Percentiles rank a stretch among this genome's conserved stretches.
phyloP scores from a whole-genome alignment of 2,888 invertebrate genomes.

The Caradrina kadenii region DNA sequence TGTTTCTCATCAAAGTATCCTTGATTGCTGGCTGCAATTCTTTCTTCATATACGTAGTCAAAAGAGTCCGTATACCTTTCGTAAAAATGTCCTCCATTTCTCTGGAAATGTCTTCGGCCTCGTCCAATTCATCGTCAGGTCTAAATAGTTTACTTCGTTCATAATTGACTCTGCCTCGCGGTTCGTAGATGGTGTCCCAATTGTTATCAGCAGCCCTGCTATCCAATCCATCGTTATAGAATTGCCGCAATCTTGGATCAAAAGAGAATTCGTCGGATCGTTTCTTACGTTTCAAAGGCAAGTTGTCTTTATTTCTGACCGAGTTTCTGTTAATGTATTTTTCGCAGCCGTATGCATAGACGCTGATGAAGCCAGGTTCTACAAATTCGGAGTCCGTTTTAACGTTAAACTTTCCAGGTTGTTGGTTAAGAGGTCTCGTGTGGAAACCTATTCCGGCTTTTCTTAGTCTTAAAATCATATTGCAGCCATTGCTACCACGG shows the following conservation, averaged over 20 bases:
- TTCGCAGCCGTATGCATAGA: constrained; percentile 96
- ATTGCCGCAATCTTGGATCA: constrained; percentile 75
- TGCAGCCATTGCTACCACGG: constrained; percentile 91
- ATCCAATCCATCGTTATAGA: constrained; percentile 70
- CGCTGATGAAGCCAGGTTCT: constrained; percentile 96
- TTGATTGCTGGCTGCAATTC: constrained; percentile 96
- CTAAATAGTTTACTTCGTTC: constrained; percentile 87
- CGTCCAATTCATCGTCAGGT: constrained; percentile 90
- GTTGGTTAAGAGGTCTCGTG: constrained; percentile 93
- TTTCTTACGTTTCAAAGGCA: constrained; percentile 78
- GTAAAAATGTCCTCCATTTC: constrained; percentile 97
- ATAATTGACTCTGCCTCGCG: constrained; percentile 80
- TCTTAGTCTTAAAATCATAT: constrained; percentile 94
- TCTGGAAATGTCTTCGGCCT: constrained; percentile 92
- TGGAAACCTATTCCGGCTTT: constrained; percentile 95
- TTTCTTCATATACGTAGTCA: constrained; percentile 96
- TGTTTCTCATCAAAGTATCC: constrained; percentile 96
- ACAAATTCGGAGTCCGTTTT: constrained; percentile 96
- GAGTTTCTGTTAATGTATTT: constrained; percentile 88
- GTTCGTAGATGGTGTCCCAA: constrained; percentile 82
- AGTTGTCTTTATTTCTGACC: constrained; percentile 80
- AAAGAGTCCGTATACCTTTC: constrained; percentile 94
- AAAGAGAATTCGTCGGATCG: constrained; percentile 86
- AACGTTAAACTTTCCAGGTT: constrained; percentile 93
- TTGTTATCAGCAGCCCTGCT: constrained; percentile 76